Evolutionary conservation across 1,140 invertebrate species (phyloP).

Genomic region (Aphelinus certus): DNA sequence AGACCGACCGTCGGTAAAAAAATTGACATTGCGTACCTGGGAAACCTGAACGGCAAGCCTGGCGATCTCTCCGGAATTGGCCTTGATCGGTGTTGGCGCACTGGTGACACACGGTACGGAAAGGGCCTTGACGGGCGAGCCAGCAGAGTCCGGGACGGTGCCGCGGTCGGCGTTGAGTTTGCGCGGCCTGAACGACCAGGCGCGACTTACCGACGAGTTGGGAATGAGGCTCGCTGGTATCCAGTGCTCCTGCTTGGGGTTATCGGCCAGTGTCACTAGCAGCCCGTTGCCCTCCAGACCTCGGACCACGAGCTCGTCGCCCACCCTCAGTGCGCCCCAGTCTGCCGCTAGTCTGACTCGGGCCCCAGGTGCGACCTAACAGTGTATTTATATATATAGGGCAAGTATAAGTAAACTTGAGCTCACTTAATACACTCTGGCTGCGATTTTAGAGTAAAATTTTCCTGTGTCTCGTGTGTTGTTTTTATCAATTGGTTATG

Average conservation of each 20-base stretch:
- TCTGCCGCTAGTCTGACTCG: constrained; percentile 66
- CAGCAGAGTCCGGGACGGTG: constrained; percentile 7
- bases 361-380: constrained; percentile 66
- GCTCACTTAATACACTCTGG: too few relatives aligned
- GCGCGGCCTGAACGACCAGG: constrained; percentile 72
- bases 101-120: constrained; percentile 47
- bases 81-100: constrained; percentile 52
- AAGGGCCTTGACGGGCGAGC: background rate
- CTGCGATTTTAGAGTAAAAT: too few relatives aligned
- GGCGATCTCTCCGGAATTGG: constrained; percentile 54
- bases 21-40: constrained; percentile 8
- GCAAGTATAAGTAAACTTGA: too few relatives aligned
- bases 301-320: constrained; percentile 65
- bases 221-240: constrained; percentile 72
- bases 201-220: constrained; percentile 65
- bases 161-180: constrained; percentile 54
- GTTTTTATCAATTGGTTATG: too few relatives aligned
- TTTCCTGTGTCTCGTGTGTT: too few relatives aligned
- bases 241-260: constrained; percentile 69
- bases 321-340: constrained; percentile 65
- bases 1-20: too few relatives aligned
- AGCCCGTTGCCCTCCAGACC: constrained; percentile 64
- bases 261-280: constrained; percentile 58
- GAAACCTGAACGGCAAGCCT: constrained; percentile 53
- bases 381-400: background rate